Evolutionary conservation across 2,888 invertebrate genomes (phyloP).

Genomic region (Steinernema scapterisci): DNA sequence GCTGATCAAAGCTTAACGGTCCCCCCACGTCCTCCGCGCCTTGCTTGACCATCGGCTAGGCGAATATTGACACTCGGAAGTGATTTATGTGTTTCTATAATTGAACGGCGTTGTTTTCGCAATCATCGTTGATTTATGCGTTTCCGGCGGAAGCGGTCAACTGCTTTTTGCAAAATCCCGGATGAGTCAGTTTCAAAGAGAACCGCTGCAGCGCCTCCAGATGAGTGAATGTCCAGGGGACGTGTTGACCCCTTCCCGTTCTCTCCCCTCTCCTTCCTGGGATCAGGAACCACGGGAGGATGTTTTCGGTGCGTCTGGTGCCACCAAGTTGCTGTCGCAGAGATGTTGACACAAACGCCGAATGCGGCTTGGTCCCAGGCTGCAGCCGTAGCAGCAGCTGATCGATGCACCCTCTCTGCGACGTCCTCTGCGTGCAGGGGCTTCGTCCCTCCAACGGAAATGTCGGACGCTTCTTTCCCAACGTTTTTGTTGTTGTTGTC

Average conservation of each 20-base stretch:
- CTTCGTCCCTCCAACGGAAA: neutral
- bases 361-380: neutral
- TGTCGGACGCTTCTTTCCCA: neutral
- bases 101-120: neutral
- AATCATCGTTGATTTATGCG: neutral
- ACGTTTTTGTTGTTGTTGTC: conserved; percentile 21
- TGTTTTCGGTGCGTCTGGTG: no score
- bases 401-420: neutral
- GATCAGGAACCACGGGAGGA: no score
- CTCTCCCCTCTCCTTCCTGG: no score
- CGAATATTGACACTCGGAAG: no score
- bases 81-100: neutral
- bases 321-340: neutral
- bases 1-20: no score
- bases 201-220: no score
- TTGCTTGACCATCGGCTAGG: no score
- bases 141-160: conserved; percentile 13
- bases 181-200: neutral
- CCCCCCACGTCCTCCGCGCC: no score
- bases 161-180: neutral
- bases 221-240: neutral
- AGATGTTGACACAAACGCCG: conserved; percentile 10
- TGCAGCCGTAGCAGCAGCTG: neutral
- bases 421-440: neutral
- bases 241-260: no score